Conservation (phyloP, 2,888 invertebrate genomes). For the Trichacis sp. region DNA sequence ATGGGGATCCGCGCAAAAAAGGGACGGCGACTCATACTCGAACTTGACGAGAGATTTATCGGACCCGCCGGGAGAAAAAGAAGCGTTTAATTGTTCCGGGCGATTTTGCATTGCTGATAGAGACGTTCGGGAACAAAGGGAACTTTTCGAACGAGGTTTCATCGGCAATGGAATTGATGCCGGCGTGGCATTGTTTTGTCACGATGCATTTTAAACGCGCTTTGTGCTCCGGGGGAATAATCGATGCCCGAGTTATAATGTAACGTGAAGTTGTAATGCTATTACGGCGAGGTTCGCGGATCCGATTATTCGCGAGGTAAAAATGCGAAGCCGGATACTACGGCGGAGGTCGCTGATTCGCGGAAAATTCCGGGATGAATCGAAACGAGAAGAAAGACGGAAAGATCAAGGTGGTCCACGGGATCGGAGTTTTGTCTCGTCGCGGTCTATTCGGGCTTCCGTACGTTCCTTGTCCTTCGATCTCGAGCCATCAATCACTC, state of each 20-base stretch:
- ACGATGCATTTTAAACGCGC: conserved; percentile 3
- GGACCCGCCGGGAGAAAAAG: background rate
- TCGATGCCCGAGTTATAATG: conserved; percentile 5
- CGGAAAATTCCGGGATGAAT: no score
- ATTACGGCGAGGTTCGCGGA: background rate
- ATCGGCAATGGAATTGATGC: background rate
- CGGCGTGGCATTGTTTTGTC: conserved; percentile 3
- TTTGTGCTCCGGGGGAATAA: background rate
- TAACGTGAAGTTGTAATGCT: background rate
- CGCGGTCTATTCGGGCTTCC: conserved; percentile 45
- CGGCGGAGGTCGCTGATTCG: background rate
- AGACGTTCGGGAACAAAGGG: background rate
- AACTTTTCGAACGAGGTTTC: background rate
- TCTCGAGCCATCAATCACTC: conserved; percentile 52
- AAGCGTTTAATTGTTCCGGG: background rate
- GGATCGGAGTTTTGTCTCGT: conserved; percentile 10
- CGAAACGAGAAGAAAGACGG: no score
- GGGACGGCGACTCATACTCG: background rate
- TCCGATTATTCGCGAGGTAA: background rate
- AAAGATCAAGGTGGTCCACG: no score
- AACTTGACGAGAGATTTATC: background rate
- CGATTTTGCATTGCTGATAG: conserved; percentile 1
- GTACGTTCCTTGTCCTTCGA: conserved; percentile 46
- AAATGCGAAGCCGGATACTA: background rate
- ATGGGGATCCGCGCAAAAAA: background rate